Conservation (phyloP, 2,113 vertebrate species). For the Kryptolebias marmoratus region DNA sequence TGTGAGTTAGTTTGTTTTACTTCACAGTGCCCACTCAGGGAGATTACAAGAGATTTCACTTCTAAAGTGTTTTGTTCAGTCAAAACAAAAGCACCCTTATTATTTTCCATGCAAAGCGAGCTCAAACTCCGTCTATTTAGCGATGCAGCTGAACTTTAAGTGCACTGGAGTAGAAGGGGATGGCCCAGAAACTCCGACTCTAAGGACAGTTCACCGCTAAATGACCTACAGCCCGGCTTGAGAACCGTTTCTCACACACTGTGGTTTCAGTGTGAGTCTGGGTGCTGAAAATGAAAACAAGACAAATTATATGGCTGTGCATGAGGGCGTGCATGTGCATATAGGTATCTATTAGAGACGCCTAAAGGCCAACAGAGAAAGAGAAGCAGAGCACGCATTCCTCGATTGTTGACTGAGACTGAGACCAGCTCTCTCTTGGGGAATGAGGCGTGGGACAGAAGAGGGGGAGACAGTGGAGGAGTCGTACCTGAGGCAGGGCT, state of each 20-base stretch:
- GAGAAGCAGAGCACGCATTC: constrained; percentile 2
- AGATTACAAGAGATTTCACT: neutral
- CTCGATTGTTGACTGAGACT: constrained; percentile 18
- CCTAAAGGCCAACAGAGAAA: constrained; percentile 29
- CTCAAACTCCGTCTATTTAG: neutral
- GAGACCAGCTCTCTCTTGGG: constrained; percentile 1
- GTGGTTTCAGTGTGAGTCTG: constrained; percentile 37
- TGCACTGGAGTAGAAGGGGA: neutral
- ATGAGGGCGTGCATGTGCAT: constrained; percentile 37
- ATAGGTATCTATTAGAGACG: constrained; percentile 22
- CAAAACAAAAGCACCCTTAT: neutral
- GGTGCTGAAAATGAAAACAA: constrained; percentile 43
- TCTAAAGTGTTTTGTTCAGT: neutral
- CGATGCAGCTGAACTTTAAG: constrained; percentile 6
- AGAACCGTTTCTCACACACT: constrained; percentile 26
- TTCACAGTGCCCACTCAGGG: neutral
- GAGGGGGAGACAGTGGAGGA: neutral
- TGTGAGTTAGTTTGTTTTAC: neutral
- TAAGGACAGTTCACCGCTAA: constrained; percentile 30
- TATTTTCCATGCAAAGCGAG: neutral
- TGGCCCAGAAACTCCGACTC: constrained; percentile 12
- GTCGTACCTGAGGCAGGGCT: constrained; percentile 80
- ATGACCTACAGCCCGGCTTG: constrained; percentile 26
- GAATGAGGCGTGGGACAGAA: neutral
- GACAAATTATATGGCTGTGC: neutral